These are phyloP conservation scores for Prionace glauca DNA, from an alignment of 2,797 vertebrate genomes.

Conservation along the genomic window DNA sequence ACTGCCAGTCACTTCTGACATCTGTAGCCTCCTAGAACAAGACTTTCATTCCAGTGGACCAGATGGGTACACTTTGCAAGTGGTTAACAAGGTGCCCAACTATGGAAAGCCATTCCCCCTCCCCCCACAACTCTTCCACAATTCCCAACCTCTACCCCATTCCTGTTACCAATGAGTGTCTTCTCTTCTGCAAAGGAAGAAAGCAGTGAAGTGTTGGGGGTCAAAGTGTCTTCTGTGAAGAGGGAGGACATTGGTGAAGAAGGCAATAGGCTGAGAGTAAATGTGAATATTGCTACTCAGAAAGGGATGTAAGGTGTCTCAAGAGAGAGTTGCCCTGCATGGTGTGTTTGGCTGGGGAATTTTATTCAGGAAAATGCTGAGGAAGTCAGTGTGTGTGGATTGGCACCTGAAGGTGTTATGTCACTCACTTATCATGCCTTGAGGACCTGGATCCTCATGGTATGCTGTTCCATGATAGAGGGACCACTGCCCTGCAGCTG, in stretches of 20 bases:
- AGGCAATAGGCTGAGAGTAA: neutral
- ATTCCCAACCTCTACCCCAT: too few relatives aligned
- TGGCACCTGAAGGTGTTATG: neutral
- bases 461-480: neutral
- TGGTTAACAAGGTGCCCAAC: too few relatives aligned
- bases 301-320: neutral
- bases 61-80: too few relatives aligned
- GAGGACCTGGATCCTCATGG: neutral
- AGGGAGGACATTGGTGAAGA: neutral
- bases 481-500: neutral
- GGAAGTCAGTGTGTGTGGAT: neutral
- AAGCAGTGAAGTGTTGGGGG: too few relatives aligned
- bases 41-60: too few relatives aligned
- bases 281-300: neutral
- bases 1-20: too few relatives aligned
- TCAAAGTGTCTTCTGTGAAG: too few relatives aligned
- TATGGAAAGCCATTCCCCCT: too few relatives aligned
- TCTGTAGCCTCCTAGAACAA: too few relatives aligned
- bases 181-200: too few relatives aligned
- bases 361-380: neutral
- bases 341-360: neutral
- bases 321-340: neutral
- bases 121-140: too few relatives aligned
- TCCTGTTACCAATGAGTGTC: too few relatives aligned
- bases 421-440: neutral